Percentiles rank a stretch among this genome's conserved stretches.
phyloP scores from a whole-genome alignment of 1,140 invertebrate species.

The Drosophila sp. region DNA sequence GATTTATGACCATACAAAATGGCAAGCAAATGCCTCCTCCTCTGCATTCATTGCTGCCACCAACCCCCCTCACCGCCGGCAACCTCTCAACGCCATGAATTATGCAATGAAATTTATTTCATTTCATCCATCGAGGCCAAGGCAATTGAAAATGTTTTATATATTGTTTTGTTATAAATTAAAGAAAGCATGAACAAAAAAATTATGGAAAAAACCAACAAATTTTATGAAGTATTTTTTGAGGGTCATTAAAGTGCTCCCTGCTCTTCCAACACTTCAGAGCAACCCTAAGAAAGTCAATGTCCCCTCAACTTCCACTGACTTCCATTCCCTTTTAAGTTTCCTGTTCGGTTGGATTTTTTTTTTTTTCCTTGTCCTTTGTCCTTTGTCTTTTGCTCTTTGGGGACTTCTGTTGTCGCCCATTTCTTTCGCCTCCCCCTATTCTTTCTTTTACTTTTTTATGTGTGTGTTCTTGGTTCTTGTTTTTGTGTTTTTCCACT shows the following conservation, averaged over 20 bases:
- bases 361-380: constrained; percentile 35
- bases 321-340: constrained; percentile 1
- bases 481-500: constrained; percentile 49
- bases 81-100: constrained; percentile 53
- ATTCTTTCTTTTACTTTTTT: background rate
- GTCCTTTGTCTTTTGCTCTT: constrained; percentile 8
- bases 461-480: constrained; percentile 10
- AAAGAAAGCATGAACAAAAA: constrained; percentile 55
- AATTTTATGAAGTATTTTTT: constrained; percentile 1
- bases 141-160: constrained; percentile 50
- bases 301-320: background rate
- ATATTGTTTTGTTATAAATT: constrained; percentile 62
- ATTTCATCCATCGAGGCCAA: constrained; percentile 45
- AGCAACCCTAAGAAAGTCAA: constrained; percentile 12
- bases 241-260: constrained; percentile 12
- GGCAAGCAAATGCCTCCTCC: constrained; percentile 40
- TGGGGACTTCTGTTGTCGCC: constrained; percentile 27
- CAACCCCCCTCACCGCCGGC: background rate
- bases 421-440: constrained; percentile 20
- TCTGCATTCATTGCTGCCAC: background rate
- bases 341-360: constrained; percentile 2
- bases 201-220: constrained; percentile 20
- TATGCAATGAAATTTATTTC: constrained; percentile 80
- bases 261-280: constrained; percentile 10
- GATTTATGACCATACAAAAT: constrained; percentile 74